Evolutionary conservation across 2,797 vertebrate genomes (phyloP).

Genomic region (Acestrorhynchus altus): DNA sequence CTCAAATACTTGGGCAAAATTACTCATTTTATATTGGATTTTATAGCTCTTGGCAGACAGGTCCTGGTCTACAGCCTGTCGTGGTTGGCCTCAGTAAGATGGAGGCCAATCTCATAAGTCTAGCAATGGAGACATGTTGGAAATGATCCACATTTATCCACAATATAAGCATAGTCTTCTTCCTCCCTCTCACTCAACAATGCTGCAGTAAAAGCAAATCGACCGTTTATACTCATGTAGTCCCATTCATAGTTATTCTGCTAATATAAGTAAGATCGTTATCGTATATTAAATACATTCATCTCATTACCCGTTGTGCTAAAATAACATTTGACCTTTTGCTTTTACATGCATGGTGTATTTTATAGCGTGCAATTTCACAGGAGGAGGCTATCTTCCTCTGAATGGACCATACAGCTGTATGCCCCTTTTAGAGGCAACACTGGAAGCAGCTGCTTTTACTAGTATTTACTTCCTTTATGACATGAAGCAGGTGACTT

Average conservation of each 20-base stretch:
- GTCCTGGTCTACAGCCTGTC: conserved; percentile 17
- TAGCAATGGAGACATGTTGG: conserved; percentile 10
- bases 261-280: neutral
- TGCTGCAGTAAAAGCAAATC: conserved; percentile 27
- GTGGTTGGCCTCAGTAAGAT: conserved; percentile 6
- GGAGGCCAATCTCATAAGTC: conserved; percentile 26
- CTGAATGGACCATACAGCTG: neutral
- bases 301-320: conserved; percentile 17
- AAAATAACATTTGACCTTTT: conserved; percentile 18
- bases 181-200: neutral
- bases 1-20: conserved; percentile 12
- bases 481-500: neutral
- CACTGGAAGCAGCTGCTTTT: conserved; percentile 5
- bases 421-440: conserved; percentile 1
- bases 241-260: conserved; percentile 5
- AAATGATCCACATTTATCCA: conserved; percentile 26
- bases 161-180: conserved; percentile 7
- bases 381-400: neutral
- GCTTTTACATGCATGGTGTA: neutral
- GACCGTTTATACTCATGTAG: conserved; percentile 19
- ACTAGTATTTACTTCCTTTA: neutral
- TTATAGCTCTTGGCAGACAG: conserved; percentile 38
- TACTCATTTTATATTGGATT: conserved; percentile 16
- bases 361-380: conserved; percentile 21
- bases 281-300: conserved; percentile 19